phyloP scores from a whole-genome alignment of 2,888 invertebrate genomes.

The Macropis europaea region DNA sequence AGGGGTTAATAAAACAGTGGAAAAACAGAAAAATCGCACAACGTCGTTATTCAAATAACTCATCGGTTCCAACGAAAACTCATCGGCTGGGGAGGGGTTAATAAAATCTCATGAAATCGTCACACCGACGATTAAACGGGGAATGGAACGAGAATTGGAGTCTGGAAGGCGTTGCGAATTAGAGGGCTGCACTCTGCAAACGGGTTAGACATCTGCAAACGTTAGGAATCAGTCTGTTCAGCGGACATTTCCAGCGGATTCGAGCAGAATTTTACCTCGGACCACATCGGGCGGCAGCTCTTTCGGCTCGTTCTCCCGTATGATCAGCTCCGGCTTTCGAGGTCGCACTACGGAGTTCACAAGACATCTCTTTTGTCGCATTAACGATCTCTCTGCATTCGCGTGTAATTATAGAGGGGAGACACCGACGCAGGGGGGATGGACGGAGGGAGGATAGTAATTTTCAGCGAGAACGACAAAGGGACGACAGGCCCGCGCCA shows the following conservation, averaged over 20 bases:
- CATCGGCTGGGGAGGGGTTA: too few relatives aligned
- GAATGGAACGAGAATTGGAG: too few relatives aligned
- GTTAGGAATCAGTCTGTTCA: constrained; percentile 45
- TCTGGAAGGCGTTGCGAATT: too few relatives aligned
- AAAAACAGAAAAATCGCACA: too few relatives aligned
- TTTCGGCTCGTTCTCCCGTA: constrained; percentile 94
- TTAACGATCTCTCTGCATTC: constrained; percentile 57
- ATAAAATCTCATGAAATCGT: too few relatives aligned
- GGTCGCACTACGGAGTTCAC: constrained; percentile 82
- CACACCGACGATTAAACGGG: too few relatives aligned
- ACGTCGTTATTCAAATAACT: too few relatives aligned
- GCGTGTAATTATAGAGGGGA: constrained; percentile 38
- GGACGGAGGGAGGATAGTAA: constrained; percentile 1
- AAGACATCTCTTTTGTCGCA: constrained; percentile 64
- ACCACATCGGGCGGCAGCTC: constrained; percentile 96
- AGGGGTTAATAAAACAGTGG: too few relatives aligned
- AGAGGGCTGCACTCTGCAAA: constrained; percentile 39
- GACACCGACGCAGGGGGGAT: background rate
- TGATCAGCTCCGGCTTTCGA: constrained; percentile 92
- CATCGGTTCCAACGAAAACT: too few relatives aligned
- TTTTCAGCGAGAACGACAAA: constrained; percentile 16
- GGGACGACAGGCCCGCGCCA: background rate
- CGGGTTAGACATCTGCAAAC: constrained; percentile 37
- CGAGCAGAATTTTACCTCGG: constrained; percentile 84
- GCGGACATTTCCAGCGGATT: background rate